phyloP scores from a whole-genome alignment of 2,888 invertebrate species.

The Mactromeris polynyma region DNA sequence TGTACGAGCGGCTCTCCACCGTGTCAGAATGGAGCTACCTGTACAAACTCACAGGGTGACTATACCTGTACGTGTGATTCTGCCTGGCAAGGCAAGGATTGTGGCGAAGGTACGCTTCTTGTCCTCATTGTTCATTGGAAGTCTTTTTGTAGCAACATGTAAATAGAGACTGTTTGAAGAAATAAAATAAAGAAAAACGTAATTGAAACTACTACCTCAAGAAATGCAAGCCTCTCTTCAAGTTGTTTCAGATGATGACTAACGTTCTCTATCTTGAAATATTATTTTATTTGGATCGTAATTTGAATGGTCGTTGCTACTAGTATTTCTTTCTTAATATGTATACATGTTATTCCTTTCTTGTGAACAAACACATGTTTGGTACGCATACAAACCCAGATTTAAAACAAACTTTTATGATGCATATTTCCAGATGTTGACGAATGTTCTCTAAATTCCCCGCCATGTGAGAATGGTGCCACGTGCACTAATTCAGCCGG shows the following conservation, averaged over 20 bases:
- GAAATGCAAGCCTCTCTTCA: too few species aligned
- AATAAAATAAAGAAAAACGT: not conserved
- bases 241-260: too few species aligned
- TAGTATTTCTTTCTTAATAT: too few species aligned
- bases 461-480: constrained; percentile 31
- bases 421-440: constrained; percentile 9
- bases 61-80: constrained; percentile 25
- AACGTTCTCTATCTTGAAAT: too few species aligned
- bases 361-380: too few species aligned
- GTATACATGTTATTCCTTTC: too few species aligned
- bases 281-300: too few species aligned
- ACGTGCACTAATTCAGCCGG: constrained; percentile 22
- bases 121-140: not conserved
- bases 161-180: too few species aligned
- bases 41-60: constrained; percentile 10
- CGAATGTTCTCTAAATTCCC: constrained; percentile 12
- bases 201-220: not conserved
- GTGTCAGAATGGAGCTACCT: constrained; percentile 27
- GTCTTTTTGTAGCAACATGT: not conserved
- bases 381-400: too few species aligned
- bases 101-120: constrained; percentile 21
- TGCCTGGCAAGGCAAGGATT: constrained; percentile 32
- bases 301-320: too few species aligned
- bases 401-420: too few species aligned
- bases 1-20: constrained; percentile 18